Base-by-base conservation (phyloP, 2,888 invertebrate genomes). In the Congeria kusceri region DNA sequence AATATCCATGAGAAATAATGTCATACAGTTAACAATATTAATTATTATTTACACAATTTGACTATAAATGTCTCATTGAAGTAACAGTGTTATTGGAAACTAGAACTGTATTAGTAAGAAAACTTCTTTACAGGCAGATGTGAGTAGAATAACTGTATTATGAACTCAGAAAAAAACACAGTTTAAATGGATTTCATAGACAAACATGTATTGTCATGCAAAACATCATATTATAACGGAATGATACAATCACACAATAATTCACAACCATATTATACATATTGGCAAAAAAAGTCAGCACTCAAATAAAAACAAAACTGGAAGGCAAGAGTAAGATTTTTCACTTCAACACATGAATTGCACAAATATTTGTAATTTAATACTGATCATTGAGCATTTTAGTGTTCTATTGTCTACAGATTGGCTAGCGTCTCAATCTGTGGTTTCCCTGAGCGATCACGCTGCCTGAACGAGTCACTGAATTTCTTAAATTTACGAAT, bases 401-500 rank as follows among this genome's bases (percentile, higher is more conserved):
- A 0, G 7, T 15, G 9, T 39, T 39, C 9, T 13, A 39, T 39
- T 11, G 39, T 39, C 81, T 83, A 91, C 77, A 91, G 84, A 72
- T 89, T 89, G 28, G 90, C 90, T 13, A 91, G 80, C 7, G 90
- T 90, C 67, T 90, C 84, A 57, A 91, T 87, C 71, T 89, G 71
- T 29, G 78, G 70, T 61, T 86, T 80, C 39, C 88, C 85, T 25
- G 84, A 72, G 47, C 82, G 81, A 58, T 88, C 87, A 25, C 83
- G 85, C 72, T 88, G 87, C 65, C 85, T 80, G 59, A 91, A 90
- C 72, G 84, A 88, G 20, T 86, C 86, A 77, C 90, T 89, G 69
- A 91, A 91, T 63, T 85, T 86, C 77, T 86, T 88, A 63, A 91
- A 88, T 71, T 89, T 90, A 63, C 87, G 84, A 49, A 89, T 87